Conservation (phyloP, 2,797 vertebrate species). For the Tarsius wallacei region DNA sequence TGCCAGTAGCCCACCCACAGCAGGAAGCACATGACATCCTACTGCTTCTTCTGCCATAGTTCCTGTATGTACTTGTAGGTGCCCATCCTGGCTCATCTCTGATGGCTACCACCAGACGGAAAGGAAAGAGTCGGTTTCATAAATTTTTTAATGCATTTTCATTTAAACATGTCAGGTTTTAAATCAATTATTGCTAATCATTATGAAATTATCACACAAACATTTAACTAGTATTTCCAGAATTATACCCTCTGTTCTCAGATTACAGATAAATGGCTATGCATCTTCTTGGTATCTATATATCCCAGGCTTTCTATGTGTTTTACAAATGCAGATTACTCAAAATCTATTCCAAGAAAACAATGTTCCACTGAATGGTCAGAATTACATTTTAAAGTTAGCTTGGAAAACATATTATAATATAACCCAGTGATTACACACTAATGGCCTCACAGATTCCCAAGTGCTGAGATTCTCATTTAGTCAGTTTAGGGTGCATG, state of each 20-base stretch:
- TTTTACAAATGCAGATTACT: conserved; percentile 45
- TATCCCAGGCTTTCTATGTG: neutral
- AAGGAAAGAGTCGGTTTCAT: too few relatives aligned
- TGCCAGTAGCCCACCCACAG: too few relatives aligned
- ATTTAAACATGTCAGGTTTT: conserved; percentile 49
- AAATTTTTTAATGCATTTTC: conserved; percentile 10
- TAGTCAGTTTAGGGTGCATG: neutral
- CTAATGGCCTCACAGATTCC: neutral
- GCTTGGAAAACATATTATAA: conserved; percentile 35
- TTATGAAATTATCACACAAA: conserved; percentile 55
- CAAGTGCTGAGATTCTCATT: neutral
- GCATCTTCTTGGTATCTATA: neutral
- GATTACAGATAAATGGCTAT: neutral
- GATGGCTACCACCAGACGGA: too few relatives aligned
- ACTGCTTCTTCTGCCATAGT: too few relatives aligned
- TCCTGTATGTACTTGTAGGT: too few relatives aligned
- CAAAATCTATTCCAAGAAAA: conserved; percentile 54
- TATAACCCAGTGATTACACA: neutral
- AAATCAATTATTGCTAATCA: conserved; percentile 47
- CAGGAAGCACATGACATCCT: too few relatives aligned
- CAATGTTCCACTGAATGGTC: neutral
- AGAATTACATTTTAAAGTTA: conserved; percentile 42
- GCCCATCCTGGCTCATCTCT: too few relatives aligned
- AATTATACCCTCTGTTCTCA: conserved; percentile 37
- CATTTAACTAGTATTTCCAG: conserved; percentile 30